Base-by-base conservation (phyloP, 2,888 invertebrate genomes). In the Eupeodes latifasciatus region DNA sequence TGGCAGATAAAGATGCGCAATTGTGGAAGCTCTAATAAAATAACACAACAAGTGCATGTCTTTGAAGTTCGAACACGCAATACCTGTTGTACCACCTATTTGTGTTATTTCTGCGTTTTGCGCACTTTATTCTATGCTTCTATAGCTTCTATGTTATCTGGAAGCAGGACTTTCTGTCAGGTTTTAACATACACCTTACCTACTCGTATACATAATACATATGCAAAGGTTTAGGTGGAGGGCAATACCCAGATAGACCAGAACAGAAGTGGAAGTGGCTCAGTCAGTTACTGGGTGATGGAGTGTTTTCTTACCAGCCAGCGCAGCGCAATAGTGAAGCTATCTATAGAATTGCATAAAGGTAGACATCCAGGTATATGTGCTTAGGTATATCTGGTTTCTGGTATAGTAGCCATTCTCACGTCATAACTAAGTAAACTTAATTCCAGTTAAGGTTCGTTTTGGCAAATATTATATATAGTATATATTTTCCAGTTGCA, bases 251-350 rank as follows among this genome's bases (percentile, higher is more conserved):
- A 5, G 16, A 44, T 12, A 44, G 14, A 79, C 69, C 79, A 75
- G 82, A 71, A 86, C 69, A 79, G 57, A 78, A 81, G 77, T 85
- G 81, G 85, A 85, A 86, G 79, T 86, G 86, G 86, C 75, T 86
- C 86, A 86, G 79, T 86, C 86, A 86, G 86, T 86, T 82, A 86
- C 86, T 86, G 79, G 86, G 86, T 86, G 82, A 86, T 82, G 78
- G 14, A 82, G 85, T 82, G 82, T 19, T 66, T 27, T 75, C 67
- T 78, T 59, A 59, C 12, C 10, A 27, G 27, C 12, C 10, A 27
- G 27, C 27, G 27, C 27, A 27, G 27, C 27, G 1, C 27, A 59
- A 11, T 4, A 57, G 34, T 36, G 27, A 27, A 59, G 9, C n/a
- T 49, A 12, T 12, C 34, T 74, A 27, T 27, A 51, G 62, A 40